phyloP scores from a whole-genome alignment of 2,113 vertebrate species.

The Acanthochromis polyacanthus region DNA sequence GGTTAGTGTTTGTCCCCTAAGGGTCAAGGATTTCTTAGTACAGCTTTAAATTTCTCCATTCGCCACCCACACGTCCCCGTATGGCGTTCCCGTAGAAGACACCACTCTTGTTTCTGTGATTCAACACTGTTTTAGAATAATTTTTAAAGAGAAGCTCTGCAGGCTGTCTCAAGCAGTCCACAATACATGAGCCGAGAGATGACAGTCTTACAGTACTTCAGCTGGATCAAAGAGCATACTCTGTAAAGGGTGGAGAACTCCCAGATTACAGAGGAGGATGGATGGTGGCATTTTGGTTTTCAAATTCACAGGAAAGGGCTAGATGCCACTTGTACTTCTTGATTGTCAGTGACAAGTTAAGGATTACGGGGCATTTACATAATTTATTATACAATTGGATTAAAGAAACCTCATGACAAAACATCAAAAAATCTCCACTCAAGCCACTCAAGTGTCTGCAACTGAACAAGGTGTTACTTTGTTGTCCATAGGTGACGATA shows the following conservation, averaged over 20 bases:
- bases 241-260: not conserved
- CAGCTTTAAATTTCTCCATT: not conserved
- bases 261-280: not conserved
- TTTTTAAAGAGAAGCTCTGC: conserved; percentile 14
- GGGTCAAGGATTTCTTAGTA: too few species aligned
- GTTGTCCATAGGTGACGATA: too few species aligned
- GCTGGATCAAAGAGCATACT: conserved; percentile 34
- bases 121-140: conserved; percentile 7
- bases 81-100: not conserved
- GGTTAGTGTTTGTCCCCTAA: not conserved
- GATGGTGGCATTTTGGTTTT: not conserved
- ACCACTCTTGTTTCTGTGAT: conserved; percentile 1
- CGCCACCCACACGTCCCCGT: not conserved
- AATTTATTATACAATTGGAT: not conserved
- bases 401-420: not conserved
- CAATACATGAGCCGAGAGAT: conserved; percentile 25
- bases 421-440: not conserved
- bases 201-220: conserved; percentile 22
- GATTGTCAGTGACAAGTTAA: not conserved
- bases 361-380: not conserved
- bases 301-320: not conserved
- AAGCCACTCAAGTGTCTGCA: too few species aligned
- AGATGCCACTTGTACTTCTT: not conserved
- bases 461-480: too few species aligned
- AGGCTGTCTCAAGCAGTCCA: conserved; percentile 22